These are phyloP conservation scores for Falco concolor DNA, from an alignment of 2,797 vertebrate genomes.

Conservation along the genomic window DNA sequence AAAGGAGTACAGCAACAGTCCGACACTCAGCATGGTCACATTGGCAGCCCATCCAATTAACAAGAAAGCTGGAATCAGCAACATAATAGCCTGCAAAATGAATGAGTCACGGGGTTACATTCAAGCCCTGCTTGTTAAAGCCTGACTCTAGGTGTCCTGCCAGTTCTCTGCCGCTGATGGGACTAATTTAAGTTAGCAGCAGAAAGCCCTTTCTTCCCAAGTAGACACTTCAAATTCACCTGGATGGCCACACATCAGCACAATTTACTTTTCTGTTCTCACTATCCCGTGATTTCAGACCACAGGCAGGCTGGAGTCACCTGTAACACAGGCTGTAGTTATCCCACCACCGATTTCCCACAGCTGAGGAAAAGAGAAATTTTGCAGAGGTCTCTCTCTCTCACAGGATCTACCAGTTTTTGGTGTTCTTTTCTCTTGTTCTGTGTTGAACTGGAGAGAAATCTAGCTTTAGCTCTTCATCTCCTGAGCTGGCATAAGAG, in stretches of 20 bases:
- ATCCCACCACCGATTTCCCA: not conserved
- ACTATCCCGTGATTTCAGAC: not conserved
- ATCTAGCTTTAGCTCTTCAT: not conserved
- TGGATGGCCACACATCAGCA: not conserved
- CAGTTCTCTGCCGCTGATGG: not conserved
- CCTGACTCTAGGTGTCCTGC: not conserved
- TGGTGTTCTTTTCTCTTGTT: not conserved
- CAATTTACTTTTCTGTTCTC: not conserved
- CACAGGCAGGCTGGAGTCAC: not conserved
- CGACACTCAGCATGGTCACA: conserved; percentile 78
- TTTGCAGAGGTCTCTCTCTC: not conserved
- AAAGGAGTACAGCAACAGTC: conserved; percentile 89
- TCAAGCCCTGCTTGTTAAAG: not conserved
- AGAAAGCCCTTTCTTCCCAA: not conserved
- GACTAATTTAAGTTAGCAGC: not conserved
- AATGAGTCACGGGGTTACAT: not conserved
- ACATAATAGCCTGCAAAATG: conserved; percentile 81
- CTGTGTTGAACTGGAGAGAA: not conserved
- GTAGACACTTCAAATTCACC: not conserved
- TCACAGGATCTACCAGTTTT: fast-evolving
- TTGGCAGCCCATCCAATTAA: conserved; percentile 86
- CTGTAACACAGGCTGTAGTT: not conserved
- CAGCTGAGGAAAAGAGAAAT: not conserved
- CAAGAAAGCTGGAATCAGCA: conserved; percentile 89
- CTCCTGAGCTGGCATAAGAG: not conserved